Evolutionary conservation across 2,888 invertebrate species (phyloP).

Genomic region (Myathropa florea): DNA sequence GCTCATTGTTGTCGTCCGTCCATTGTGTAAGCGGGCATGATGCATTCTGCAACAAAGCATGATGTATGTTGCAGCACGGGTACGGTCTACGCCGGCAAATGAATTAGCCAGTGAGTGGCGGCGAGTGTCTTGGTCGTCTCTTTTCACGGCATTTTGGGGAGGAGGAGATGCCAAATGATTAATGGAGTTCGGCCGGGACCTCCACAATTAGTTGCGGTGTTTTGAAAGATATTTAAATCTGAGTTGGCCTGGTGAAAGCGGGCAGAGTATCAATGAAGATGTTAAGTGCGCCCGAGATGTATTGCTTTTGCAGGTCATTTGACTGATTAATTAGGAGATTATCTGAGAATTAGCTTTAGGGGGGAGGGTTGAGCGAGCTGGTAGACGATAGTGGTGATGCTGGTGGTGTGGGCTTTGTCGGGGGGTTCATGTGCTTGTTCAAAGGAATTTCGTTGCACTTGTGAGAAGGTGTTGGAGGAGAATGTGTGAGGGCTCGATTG

Average conservation of each 20-base stretch:
- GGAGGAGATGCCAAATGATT: conserved; percentile 42
- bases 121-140: conserved; percentile 35
- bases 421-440: too few species aligned
- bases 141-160: not conserved
- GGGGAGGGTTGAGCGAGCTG: not conserved
- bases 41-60: conserved; percentile 60
- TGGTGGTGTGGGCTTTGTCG: not conserved
- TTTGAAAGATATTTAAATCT: conserved; percentile 65
- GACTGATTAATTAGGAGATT: conserved; percentile 51
- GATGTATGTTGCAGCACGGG: conserved; percentile 62
- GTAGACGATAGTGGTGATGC: not conserved
- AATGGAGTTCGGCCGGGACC: conserved; percentile 54
- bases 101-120: conserved; percentile 62
- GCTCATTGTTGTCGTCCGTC: conserved; percentile 53
- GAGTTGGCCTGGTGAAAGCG: conserved; percentile 15
- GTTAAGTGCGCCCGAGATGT: conserved; percentile 54
- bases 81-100: conserved; percentile 48
- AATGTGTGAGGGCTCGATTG: too few species aligned
- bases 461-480: too few species aligned
- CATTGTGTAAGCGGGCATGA: conserved; percentile 63
- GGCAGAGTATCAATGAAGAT: conserved; percentile 55
- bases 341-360: not conserved
- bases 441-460: too few species aligned
- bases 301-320: conserved; percentile 45
- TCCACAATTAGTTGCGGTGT: conserved; percentile 66